phyloP scores from a whole-genome alignment of 2,888 invertebrate genomes.

The Melitaea athalia region DNA sequence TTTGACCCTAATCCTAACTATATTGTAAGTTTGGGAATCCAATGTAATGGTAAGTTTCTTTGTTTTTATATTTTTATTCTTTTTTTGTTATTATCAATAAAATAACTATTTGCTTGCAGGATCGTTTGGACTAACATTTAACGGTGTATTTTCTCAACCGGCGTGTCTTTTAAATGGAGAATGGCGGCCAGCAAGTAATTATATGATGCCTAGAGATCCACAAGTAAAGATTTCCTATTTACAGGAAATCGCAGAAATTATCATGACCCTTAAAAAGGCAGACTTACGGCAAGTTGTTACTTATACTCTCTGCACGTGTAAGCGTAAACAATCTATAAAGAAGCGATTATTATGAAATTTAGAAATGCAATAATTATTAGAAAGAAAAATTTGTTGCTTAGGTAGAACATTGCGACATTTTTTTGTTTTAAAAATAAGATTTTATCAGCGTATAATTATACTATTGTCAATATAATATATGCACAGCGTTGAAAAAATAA shows the following conservation, averaged over 20 bases:
- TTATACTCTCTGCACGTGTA: constrained; percentile 56
- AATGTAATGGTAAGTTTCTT: constrained; percentile 72
- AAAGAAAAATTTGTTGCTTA: background rate
- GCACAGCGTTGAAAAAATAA: background rate
- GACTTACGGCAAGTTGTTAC: constrained; percentile 57
- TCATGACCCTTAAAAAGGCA: constrained; percentile 50
- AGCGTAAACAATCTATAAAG: constrained; percentile 44
- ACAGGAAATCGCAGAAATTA: constrained; percentile 57
- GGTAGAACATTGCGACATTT: no score
- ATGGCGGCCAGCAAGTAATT: constrained; percentile 73
- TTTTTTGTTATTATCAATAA: constrained; percentile 3
- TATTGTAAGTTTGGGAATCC: constrained; percentile 79
- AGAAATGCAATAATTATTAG: background rate
- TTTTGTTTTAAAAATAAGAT: no score
- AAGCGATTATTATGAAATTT: constrained; percentile 29
- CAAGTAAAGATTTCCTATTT: constrained; percentile 64
- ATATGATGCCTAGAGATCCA: constrained; percentile 61
- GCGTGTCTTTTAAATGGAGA: constrained; percentile 62
- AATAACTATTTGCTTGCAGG: constrained; percentile 55
- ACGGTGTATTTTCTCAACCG: constrained; percentile 83
- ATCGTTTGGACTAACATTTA: constrained; percentile 77
- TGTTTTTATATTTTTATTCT: constrained; percentile 3
- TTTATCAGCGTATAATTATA: no score
- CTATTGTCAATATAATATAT: background rate
- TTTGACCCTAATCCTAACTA: constrained; percentile 59